Evolutionary conservation across 2,888 invertebrate genomes (phyloP), one percentile per base, ranked within the genome.

Genomic region (Subacronicta megacephala): DNA sequence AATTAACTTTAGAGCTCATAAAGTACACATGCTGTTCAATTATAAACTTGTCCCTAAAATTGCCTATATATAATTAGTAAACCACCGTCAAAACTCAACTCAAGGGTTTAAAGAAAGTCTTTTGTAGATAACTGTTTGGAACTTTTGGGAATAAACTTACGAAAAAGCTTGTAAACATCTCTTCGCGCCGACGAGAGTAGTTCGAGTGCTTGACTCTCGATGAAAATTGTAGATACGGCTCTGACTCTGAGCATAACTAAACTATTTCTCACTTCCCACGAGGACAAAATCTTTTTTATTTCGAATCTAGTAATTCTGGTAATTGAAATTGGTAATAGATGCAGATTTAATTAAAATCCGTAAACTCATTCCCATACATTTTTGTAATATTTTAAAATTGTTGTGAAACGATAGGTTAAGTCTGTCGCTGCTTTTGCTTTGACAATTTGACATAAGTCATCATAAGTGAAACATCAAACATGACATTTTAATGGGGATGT

Each of bases 171-270:
- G 64, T 75, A 84, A 51, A 84, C 80, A 77, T 89, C 88, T 64
- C 86, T 81, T 56, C 85, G 80, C 6, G 74, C 65, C 31, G 75
- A 71, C 17, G 79, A 62, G 31, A 86, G 62, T 49, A 84, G 50
- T 65, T 87, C 87, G 43, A 87, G 70, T 13, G 82, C 78, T 71
- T 87, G 85, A 54, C 84, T 78, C 74, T 90, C 90, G 49, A 83
- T 64, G 64, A 76, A 86, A 58, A 88, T 75, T 42, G 80, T 81
- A 40, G 89, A 85, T 55, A 88, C 84, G 31, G 87, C 89, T 78
- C 90, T 82, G 58, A 89, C 87, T 78, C 90, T 83, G 51, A 90
- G 78, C 90, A 90, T 89, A 52, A 59, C 82, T 72, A 52, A 57
- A 64, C 49, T 52, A 67, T 62, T 55, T 55, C 17, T 49, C 52